Evolutionary conservation across 2,888 invertebrate species (phyloP).

Genomic region (Caenorhabditis doughertyi): DNA sequence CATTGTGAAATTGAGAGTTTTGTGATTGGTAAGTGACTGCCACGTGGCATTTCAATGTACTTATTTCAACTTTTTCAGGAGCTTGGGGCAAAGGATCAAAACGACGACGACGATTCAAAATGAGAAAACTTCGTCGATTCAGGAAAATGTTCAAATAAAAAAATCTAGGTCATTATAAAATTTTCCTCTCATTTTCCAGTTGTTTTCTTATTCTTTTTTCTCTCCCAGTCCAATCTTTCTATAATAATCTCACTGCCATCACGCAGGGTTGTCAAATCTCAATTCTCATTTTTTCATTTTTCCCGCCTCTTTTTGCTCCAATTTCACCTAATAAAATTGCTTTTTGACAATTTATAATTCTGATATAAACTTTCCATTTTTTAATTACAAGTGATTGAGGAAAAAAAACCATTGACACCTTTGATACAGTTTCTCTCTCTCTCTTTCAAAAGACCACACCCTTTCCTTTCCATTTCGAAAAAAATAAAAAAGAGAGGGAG

Average conservation of each 20-base stretch:
- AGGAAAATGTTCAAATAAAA: slow-evolving; percentile 62
- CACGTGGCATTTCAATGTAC: neutral
- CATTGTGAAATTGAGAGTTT: slow-evolving; percentile 94
- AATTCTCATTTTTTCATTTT: neutral
- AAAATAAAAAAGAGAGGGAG: neutral
- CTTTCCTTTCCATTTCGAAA: neutral
- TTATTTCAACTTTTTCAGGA: slow-evolving; percentile 60
- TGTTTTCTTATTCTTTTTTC: neutral
- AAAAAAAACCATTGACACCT: slow-evolving; percentile 36
- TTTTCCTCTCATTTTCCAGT: neutral
- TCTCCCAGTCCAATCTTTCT: slow-evolving; percentile 35
- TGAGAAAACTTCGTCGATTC: slow-evolving; percentile 75
- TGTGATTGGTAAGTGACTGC: slow-evolving; percentile 86
- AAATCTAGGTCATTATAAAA: slow-evolving; percentile 8
- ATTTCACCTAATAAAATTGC: slow-evolving; percentile 44
- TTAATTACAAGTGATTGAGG: neutral
- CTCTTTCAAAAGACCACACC: slow-evolving; percentile 27
- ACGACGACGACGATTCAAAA: slow-evolving; percentile 76
- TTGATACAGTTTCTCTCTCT: neutral
- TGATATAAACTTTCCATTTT: neutral
- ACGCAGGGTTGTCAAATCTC: slow-evolving; percentile 51
- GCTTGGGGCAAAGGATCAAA: slow-evolving; percentile 80
- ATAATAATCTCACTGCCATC: slow-evolving; percentile 57
- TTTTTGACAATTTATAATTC: slow-evolving; percentile 5
- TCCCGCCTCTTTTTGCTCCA: neutral